Evolutionary conservation across 2,888 invertebrate genomes (phyloP).

Genomic region (Lithophane ornitopus): DNA sequence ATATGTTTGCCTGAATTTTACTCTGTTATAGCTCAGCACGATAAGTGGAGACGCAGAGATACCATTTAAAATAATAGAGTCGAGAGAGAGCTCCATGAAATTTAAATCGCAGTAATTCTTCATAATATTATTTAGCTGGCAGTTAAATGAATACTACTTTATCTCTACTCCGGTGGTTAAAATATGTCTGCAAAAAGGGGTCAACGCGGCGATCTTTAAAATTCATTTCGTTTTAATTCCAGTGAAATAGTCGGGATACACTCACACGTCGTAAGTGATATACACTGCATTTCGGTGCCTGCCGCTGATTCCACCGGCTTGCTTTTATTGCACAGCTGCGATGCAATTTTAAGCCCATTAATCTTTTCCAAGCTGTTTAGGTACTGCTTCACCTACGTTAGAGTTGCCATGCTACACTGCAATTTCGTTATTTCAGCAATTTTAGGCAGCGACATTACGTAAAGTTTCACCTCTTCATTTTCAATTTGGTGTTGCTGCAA

Average conservation of each 20-base stretch:
- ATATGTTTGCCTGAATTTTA: constrained; percentile 23
- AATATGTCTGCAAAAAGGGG: constrained; percentile 58
- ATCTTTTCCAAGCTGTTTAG: constrained; percentile 85
- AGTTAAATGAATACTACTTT: constrained; percentile 46
- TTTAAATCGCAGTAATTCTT: constrained; percentile 44
- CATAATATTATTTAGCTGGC: constrained; percentile 49
- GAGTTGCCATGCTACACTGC: constrained; percentile 60
- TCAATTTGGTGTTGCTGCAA: constrained; percentile 37
- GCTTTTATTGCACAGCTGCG: constrained; percentile 86
- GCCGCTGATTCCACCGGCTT: constrained; percentile 76
- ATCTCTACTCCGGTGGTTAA: constrained; percentile 40
- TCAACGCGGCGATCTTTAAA: constrained; percentile 64
- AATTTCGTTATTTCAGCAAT: constrained; percentile 65
- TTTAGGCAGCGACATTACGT: constrained; percentile 43
- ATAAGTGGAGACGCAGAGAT: constrained; percentile 24
- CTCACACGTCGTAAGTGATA: constrained; percentile 79
- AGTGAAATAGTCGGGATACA: constrained; percentile 70
- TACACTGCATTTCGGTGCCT: constrained; percentile 78
- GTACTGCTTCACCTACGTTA: constrained; percentile 74
- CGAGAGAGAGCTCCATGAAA: constrained; percentile 40
- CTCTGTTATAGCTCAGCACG: constrained; percentile 36
- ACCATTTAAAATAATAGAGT: constrained; percentile 51
- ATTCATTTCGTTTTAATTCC: constrained; percentile 78
- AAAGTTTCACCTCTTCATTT: constrained; percentile 56
- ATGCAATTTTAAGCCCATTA: constrained; percentile 89